Evolutionary conservation across 2,797 vertebrate genomes (phyloP), one percentile per base, ranked within the genome.

Genomic region (Vultur gryphus): DNA sequence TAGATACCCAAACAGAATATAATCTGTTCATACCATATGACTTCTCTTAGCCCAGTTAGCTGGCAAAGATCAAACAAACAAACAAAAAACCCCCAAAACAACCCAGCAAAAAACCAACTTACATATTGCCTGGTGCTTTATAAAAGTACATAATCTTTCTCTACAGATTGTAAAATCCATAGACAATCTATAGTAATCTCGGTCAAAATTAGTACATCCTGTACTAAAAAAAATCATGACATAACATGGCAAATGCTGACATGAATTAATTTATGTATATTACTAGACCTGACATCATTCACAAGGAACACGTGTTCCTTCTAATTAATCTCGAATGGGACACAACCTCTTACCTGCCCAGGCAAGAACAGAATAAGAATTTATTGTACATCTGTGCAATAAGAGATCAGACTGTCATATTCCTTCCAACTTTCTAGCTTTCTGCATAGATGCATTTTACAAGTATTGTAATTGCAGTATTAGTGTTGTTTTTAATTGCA

Each of bases 291-390:
- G 71, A 67, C 70, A 90, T 78, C 10, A 41, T 59, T 86, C 92
- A 65, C 12, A 46, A 93, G 82, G 59, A 96, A 83, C 93, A 94
- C 0, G 6, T 92, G 90, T 89, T 93, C 39, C 33, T 85, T 85
- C 67, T 93, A 84, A 94, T 79, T 94, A 80, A 73, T 91, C 43
- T 84, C 76, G 39, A 92, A 18, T 43, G 37, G 44, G 81, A 44
- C 49, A 70, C n/a, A 48, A 44, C 33, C 44, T 82, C 62, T 66
- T 89, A 94, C 94, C 70, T 96, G 94, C 58, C 82, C 49, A 81
- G 90, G 69, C 93, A 95, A 84, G 93, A 95, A 48, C 16, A 77
- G 88, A 84, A 84, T 90, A 87, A 69, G 57, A 91, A 78, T 87
- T 87, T 78, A 67, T 29, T 84, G 58, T 58, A 35, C 58, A 31